Evolutionary conservation across 2,888 invertebrate species (phyloP).

Genomic region (Biston betularia): DNA sequence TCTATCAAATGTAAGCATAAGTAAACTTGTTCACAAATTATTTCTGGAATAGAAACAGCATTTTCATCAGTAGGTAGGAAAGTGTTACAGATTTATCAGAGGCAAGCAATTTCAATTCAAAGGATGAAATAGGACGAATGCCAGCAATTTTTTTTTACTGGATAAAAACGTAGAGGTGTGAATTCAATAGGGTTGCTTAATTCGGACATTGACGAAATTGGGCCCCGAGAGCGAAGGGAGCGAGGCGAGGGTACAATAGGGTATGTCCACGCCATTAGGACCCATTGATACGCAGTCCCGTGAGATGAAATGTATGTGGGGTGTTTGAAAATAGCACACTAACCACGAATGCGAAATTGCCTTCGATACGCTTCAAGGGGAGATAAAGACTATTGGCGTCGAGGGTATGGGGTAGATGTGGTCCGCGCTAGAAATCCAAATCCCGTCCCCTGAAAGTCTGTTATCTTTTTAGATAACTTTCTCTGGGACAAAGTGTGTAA

Average conservation of each 20-base stretch:
- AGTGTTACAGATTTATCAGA: neutral
- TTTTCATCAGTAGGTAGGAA: neutral
- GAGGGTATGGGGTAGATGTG: neutral
- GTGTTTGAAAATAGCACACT: conserved; percentile 55
- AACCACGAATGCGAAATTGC: conserved; percentile 47
- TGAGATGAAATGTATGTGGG: conserved; percentile 66
- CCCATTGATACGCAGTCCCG: conserved; percentile 71
- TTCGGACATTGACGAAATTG: conserved; percentile 61
- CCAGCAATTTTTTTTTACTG: conserved; percentile 30
- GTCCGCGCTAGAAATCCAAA: neutral
- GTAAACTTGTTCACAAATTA: too few relatives aligned
- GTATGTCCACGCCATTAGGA: conserved; percentile 71
- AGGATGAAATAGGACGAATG: conserved; percentile 19
- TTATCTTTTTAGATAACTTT: neutral
- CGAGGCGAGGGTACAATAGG: conserved; percentile 53
- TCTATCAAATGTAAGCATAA: too few relatives aligned
- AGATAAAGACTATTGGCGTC: conserved; percentile 2
- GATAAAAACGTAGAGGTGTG: conserved; percentile 53
- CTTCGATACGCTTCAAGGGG: conserved; percentile 37
- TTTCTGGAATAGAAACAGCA: neutral
- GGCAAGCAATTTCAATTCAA: conserved; percentile 14
- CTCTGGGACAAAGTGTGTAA: neutral
- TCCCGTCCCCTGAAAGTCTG: neutral
- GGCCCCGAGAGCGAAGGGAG: conserved; percentile 51
- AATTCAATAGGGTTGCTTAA: conserved; percentile 60